Evolutionary conservation across 2,797 vertebrate species (phyloP), one percentile per base, ranked within the genome.

Genomic region (Peromyscus aztecus): DNA sequence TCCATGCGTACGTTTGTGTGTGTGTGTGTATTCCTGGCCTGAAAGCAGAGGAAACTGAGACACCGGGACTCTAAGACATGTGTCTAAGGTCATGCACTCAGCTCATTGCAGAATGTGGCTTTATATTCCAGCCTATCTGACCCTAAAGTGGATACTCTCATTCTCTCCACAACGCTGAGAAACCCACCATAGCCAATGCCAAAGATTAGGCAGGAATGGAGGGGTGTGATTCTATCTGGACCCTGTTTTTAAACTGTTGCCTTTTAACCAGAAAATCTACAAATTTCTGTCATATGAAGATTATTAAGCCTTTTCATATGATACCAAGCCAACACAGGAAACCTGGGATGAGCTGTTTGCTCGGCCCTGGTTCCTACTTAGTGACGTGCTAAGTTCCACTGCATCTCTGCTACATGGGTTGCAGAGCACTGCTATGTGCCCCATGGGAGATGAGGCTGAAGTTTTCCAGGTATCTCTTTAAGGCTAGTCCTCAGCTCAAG

Each of bases 401-500:
- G 49, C 0, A 17, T 43, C 59, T 34, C n/a, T 29, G 6, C 65
- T 49, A n/a, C 16, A 10, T 37, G 24, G 31, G 17, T 19, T 7
- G 9, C 6, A 3, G 11, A 76, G 46, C 27, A 29, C 29, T 40
- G 40, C 89, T 71, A 29, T 65, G 31, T 34, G 59, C 12, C 29
- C 5, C n/a, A 17, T 7, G 29, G 1, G 0, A 84, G 21, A 85
- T 0, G 0, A 73, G 23, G 23, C 3, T n/a, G 0, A n/a, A n/a
- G 19, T 49, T 73, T 21, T 46, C 29, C 37, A 21, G n/a, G 61
- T 19, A 29, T 59, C 52, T 73, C 29, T 59, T 63, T 46, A 34
- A 0, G 27, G n/a, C 6, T 67, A 16, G 24, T 84, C 24, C 34
- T 37, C 17, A 52, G 55, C 31, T 90, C 24, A 77, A 92, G 11